These are phyloP conservation scores for Choristoneura fumiferana DNA, from an alignment of 1,140 invertebrate species.

Conservation along the genomic window DNA sequence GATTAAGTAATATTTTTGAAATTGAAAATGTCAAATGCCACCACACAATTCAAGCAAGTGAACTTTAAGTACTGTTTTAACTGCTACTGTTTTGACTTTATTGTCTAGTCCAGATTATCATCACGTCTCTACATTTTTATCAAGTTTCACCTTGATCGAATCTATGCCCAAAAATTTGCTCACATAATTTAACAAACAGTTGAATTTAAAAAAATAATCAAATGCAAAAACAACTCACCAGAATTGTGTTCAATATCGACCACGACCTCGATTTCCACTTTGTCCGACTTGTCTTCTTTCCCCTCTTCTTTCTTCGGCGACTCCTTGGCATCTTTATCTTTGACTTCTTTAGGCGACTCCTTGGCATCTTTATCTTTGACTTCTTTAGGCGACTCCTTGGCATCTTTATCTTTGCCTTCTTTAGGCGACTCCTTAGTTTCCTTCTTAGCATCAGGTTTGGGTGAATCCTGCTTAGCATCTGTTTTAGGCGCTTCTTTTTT, in stretches of 20 bases:
- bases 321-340: slow-evolving; percentile 23
- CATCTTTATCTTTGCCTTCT: slow-evolving; percentile 21
- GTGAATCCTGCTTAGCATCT: slow-evolving; percentile 20
- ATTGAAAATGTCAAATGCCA: too few species aligned
- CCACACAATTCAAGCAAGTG: too few species aligned
- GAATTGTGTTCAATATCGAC: slow-evolving; percentile 41
- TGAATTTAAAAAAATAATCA: neutral
- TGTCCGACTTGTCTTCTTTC: slow-evolving; percentile 27
- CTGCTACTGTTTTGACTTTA: too few species aligned
- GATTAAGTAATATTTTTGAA: too few species aligned
- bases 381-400: slow-evolving; percentile 22
- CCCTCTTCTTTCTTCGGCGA: slow-evolving; percentile 25
- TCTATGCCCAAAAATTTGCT: too few species aligned
- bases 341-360: slow-evolving; percentile 20
- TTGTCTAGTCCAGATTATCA: too few species aligned
- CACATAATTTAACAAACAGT: too few species aligned
- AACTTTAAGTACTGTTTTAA: too few species aligned
- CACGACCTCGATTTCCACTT: slow-evolving; percentile 37
- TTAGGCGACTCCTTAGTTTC: slow-evolving; percentile 21
- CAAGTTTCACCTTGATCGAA: too few species aligned
- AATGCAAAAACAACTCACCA: slow-evolving; percentile 6
- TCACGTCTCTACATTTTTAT: too few species aligned
- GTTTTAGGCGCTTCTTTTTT: slow-evolving; percentile 27
- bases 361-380: slow-evolving; percentile 21
- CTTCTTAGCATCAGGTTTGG: slow-evolving; percentile 29